A percentile compares a stretch with the other conserved stretches of the same genome.
Conservation (phyloP, 2,888 invertebrate species). For the Nesidiocoris tenuis region DNA sequence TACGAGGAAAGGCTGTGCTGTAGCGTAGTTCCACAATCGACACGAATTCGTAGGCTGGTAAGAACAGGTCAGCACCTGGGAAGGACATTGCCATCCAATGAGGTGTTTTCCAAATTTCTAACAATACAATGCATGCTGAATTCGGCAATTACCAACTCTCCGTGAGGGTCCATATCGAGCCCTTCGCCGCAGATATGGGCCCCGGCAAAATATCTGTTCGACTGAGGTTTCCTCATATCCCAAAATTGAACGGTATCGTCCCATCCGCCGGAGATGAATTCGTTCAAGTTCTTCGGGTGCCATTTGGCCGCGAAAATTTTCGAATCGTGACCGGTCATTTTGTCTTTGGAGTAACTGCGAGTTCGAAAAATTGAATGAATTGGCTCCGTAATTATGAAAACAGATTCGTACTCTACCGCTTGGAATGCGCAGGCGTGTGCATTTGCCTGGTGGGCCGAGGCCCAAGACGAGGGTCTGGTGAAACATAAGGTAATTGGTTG, state of each 20-base stretch:
- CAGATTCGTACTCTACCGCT: no score
- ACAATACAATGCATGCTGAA: background rate
- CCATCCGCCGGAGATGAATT: constrained; percentile 69
- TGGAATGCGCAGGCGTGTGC: no score
- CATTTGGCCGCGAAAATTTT: constrained; percentile 66
- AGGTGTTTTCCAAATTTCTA: background rate
- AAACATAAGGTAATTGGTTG: no score
- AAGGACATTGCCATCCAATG: no score
- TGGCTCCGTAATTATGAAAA: no score
- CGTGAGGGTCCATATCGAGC: constrained; percentile 64
- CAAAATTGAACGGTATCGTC: constrained; percentile 67
- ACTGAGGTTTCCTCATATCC: constrained; percentile 66
- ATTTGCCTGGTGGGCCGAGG: no score
- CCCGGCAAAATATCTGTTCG: constrained; percentile 61
- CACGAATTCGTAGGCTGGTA: constrained; percentile 64
- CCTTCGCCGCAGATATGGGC: constrained; percentile 69
- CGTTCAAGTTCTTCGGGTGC: constrained; percentile 60
- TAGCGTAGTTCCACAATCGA: constrained; percentile 67
- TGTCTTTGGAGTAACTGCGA: constrained; percentile 57
- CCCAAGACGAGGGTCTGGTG: no score
- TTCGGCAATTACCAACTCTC: constrained; percentile 59
- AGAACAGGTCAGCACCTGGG: constrained; percentile 64
- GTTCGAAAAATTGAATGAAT: no score
- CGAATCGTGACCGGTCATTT: constrained; percentile 63
- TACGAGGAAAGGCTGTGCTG: constrained; percentile 63